These are phyloP conservation scores for Spermophilus dauricus DNA, from an alignment of 2,113 vertebrate genomes.

Conservation along the genomic window DNA sequence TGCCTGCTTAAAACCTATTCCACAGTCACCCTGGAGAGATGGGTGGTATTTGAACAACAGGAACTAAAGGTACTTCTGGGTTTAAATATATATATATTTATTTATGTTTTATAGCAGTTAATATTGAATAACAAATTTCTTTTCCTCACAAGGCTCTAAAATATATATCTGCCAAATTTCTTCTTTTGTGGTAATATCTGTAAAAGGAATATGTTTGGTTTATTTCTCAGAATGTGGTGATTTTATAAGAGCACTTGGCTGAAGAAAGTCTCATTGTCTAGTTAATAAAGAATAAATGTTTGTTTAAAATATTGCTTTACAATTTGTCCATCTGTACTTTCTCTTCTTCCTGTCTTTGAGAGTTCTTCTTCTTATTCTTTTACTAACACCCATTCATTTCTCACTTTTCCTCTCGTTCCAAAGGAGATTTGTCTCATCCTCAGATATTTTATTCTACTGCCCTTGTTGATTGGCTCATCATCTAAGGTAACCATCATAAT, in stretches of 20 bases:
- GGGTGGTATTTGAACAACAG: conserved; percentile 12
- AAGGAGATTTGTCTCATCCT: not conserved
- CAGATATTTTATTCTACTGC: not conserved
- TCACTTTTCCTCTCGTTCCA: not conserved
- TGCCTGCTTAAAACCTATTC: not conserved
- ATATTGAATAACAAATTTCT: not conserved
- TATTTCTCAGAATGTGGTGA: not conserved
- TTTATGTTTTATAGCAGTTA: not conserved
- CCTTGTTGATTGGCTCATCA: not conserved
- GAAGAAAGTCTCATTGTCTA: not conserved
- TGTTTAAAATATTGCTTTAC: not conserved
- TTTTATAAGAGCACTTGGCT: not conserved
- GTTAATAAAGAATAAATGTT: conserved; percentile 19
- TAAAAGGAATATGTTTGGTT: not conserved
- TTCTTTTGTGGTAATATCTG: not conserved
- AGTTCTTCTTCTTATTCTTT: not conserved
- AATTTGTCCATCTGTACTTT: not conserved
- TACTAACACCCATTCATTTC: not conserved
- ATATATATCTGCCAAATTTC: not conserved
- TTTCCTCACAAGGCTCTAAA: not conserved
- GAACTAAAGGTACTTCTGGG: not conserved
- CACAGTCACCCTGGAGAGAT: not conserved
- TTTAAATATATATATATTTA: not conserved
- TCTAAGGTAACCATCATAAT: not conserved
- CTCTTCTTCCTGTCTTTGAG: not conserved